Evolutionary conservation across 2,888 invertebrate genomes (phyloP), one percentile per base, ranked within the genome.

Genomic region (Psylliodes chrysocephalus): DNA sequence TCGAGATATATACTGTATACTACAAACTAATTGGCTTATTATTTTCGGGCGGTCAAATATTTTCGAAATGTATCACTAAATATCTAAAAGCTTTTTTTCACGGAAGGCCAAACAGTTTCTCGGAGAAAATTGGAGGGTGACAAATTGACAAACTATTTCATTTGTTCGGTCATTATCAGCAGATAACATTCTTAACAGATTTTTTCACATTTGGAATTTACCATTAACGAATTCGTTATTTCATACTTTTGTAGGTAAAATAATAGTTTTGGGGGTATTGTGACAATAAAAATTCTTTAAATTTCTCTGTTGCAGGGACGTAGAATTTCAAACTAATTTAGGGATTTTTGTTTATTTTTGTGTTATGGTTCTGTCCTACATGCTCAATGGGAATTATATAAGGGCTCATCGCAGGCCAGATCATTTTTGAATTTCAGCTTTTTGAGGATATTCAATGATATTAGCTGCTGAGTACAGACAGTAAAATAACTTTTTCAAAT

Each of bases 61-160:
- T 54, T 54, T 44, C 30, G 42, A 30, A 42, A 54, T 54, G 40
- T 54, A 42, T 54, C 54, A 54, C 42, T 30, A 6, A 8, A 28
- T 2, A 8, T 18, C 42, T 42, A 54, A 54, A 54, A 54, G 42
- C 42, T 54, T 54, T 44, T n/a, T 51, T 54, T 54, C 42, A 54
- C 22, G 12, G 28, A 54, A 54, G 54, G 54, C 12, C 54, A 15
- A 25, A 2, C 12, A 6, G 10, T 28, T 54, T 54, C 22, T 42
- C 6, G 8, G 42, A 30, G 40, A n/a, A 42, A 54, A 44, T 35
- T 15, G 49, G 18, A 14, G 51, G 49, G 59, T 51, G 59, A 51
- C 51, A 59, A 59, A 59, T 59, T 30, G 30, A 40, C 42, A 51
- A 49, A 59, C 51, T 47, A 47, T 56, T 47, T 59, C 42, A 59